Evolutionary conservation across 2,888 invertebrate species (phyloP).

Genomic region (Leptodirus hochenwartii): DNA sequence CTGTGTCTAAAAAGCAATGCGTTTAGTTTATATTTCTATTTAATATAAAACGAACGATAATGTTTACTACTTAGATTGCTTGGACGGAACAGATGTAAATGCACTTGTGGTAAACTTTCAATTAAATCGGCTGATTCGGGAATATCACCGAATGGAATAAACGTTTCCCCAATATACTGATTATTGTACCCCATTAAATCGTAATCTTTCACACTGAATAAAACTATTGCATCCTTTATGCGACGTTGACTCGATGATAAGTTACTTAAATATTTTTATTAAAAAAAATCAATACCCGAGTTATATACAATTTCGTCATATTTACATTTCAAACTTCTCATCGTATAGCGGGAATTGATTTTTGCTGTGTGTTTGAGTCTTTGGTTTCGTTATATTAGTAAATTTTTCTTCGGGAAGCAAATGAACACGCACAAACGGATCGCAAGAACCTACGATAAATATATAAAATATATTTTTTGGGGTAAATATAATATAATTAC

Average conservation of each 20-base stretch:
- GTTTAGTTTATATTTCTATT: not conserved
- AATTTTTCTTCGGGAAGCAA: conserved; percentile 75
- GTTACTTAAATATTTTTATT: conserved; percentile 30
- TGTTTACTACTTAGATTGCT: conserved; percentile 38
- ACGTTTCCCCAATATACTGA: conserved; percentile 91
- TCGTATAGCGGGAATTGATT: conserved; percentile 88
- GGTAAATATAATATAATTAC: conserved; percentile 27
- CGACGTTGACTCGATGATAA: conserved; percentile 55
- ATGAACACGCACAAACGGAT: conserved; percentile 81
- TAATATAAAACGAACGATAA: too few species aligned
- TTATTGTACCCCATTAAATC: conserved; percentile 83
- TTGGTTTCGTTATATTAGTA: conserved; percentile 51
- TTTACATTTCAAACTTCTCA: conserved; percentile 87
- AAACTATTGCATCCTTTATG: conserved; percentile 49
- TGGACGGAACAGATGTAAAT: conserved; percentile 53
- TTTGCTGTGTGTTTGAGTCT: conserved; percentile 84
- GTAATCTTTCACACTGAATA: conserved; percentile 90
- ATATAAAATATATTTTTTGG: conserved; percentile 6
- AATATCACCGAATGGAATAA: conserved; percentile 62
- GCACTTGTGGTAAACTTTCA: conserved; percentile 48
- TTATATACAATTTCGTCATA: not conserved
- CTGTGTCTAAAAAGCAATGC: conserved; percentile 41
- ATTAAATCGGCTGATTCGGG: conserved; percentile 40
- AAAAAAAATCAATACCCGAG: conserved; percentile 9
- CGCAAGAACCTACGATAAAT: conserved; percentile 59